Base-by-base conservation (phyloP, 2,797 vertebrate species). In the Cottoperca gobio region DNA sequence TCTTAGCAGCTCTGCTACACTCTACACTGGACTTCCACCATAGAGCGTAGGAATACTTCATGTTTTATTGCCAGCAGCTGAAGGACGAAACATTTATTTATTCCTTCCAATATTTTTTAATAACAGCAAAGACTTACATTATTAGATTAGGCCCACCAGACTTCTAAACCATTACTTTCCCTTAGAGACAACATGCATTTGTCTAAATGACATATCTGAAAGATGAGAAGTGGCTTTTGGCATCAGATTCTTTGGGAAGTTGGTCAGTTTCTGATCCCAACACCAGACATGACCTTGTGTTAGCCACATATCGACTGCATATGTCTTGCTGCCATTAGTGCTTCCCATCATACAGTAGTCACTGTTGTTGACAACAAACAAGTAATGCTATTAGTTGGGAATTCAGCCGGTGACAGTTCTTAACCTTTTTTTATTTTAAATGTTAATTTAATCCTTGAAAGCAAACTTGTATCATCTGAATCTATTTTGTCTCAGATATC, bases 401-500 rank as follows among this genome's bases (percentile, higher is more conserved):
- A 19, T 42, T 66, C 16, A 63, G 48, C 24, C 7, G 1, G 16
- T 58, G 55, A 23, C 13, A 40, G 48, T 45, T 54, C 28, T 54
- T 31, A 33, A 33, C 31, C 8, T 33, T 33, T 33, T n/a, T 33
- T 8, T 8, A n/a, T 33, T 33, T 8, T 8, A 33, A 33, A 33
- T 33, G 7, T 8, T 33, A 33, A 33, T 33, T 33, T 75, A 21
- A 72, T 79, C 70, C 21, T 65, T 17, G 6, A 55, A 48, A 54
- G 64, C 37, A 59, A 65, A 67, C 39, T 33, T 54, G 6, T 17
- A 23, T 74, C 10, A 50, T 68, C 28, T 39, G 48, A 64, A 43
- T 82, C 24, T 16, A 0, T 70, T 52, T 35, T 37, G 67, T 67
- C 67, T 63, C 8, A 23, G 37, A 31, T 57, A 76, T 76, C 6